Evolutionary conservation across 2,113 vertebrate genomes (phyloP), one percentile per base, ranked within the genome.

Genomic region (Dipodomys merriami): DNA sequence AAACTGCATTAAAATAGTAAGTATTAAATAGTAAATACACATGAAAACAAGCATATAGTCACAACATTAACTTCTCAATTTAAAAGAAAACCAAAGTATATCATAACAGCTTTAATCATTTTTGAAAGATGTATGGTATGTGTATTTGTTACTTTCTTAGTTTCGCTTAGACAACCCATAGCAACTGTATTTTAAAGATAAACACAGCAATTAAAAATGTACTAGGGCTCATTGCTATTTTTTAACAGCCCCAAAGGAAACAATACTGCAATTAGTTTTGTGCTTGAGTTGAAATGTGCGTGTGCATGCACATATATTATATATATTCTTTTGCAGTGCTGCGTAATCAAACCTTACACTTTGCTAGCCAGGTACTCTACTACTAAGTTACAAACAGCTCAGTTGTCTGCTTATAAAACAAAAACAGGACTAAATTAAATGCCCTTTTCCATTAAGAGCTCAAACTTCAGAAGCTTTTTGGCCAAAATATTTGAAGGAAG

Each of bases 101-200:
- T 8, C 29, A 18, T 4, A 7, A 76, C 9, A 62, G 33, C 29
- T 92, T 85, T 85, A 72, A 84, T 74, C 33, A 72, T 62, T 85
- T 78, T 73, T 73, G 1, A 57, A 85, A 93, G 68, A 53, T 62
- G 86, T 19, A 5, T 79, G 72, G 22, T 30, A 8, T 90, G 46
- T 68, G n/a, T 64, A 9, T 11, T 12, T 79, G 19, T 19, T 81
- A 27, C 39, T 76, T 11, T 33, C 71, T 74, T 73, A 90, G 16
- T 84, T 81, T 64, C 64, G 86, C 53, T 64, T 80, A 67, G 83
- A 89, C 79, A 76, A 76, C 11, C 4, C 30, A 86, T 0, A 96
- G 62, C 83, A 64, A 49, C 5, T 73, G 19, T 60, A 67, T 71
- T 88, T 93, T 87, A 46, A 83, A 91, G 84, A 92, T 92, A 94